Evolutionary conservation across 1,140 invertebrate species (phyloP).

Genomic region (Drosophila sturtevanti): DNA sequence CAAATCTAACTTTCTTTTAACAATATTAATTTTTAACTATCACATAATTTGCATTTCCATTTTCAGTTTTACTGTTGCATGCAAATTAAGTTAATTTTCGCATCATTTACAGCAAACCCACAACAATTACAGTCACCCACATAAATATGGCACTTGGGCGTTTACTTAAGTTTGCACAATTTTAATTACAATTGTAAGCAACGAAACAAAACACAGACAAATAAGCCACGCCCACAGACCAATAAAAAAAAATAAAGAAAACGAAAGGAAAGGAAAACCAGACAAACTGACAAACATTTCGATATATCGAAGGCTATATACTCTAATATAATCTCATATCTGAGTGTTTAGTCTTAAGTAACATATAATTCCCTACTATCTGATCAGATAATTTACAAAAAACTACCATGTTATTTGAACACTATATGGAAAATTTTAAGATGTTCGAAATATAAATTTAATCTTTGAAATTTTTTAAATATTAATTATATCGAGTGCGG

Average conservation of each 20-base stretch:
- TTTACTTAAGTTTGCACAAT: constrained; percentile 53
- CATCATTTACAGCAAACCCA: constrained; percentile 6
- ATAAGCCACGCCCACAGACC: constrained; percentile 43
- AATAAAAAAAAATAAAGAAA: constrained; percentile 4
- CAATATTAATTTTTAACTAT: constrained; percentile 1
- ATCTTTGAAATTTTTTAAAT: too few species aligned
- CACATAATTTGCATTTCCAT: not conserved
- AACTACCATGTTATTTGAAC: too few species aligned
- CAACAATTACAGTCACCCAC: constrained; percentile 53
- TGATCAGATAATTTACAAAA: too few species aligned
- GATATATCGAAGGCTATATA: not conserved
- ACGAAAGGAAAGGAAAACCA: not conserved
- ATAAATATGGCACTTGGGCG: constrained; percentile 51
- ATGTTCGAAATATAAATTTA: too few species aligned
- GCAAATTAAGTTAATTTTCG: constrained; percentile 8
- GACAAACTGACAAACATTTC: not conserved
- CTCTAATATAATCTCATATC: not conserved
- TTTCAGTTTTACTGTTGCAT: not conserved
- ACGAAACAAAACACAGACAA: constrained; percentile 24
- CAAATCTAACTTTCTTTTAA: not conserved
- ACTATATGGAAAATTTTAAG: too few species aligned
- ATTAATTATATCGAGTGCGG: too few species aligned
- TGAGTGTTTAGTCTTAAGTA: too few species aligned
- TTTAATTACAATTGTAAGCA: constrained; percentile 63
- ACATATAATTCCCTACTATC: too few species aligned